Percentiles rank a stretch among this genome's conserved stretches.
Evolutionary conservation across 2,888 invertebrate species (phyloP).

Genomic region (Lepidocyrtoides sp.): DNA sequence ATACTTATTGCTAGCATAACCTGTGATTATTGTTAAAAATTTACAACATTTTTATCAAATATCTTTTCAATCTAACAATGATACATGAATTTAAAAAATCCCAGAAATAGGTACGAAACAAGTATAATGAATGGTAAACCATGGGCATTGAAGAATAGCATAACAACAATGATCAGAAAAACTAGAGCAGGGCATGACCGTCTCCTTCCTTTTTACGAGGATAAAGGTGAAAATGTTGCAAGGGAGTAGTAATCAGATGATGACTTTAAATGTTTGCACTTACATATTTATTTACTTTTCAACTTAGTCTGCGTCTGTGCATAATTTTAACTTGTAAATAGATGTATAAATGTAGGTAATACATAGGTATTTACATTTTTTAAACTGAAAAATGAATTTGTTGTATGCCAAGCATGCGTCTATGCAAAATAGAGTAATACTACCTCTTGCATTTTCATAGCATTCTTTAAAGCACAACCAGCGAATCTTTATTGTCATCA

Average conservation of each 20-base stretch:
- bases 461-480: constrained; percentile 23
- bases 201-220: constrained; percentile 61
- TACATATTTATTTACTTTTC: constrained; percentile 10
- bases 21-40: constrained; percentile 25
- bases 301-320: too few species aligned
- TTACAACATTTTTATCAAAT: background rate
- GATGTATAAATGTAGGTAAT: constrained; percentile 57
- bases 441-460: constrained; percentile 4
- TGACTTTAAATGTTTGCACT: constrained; percentile 33
- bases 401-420: too few species aligned
- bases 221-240: constrained; percentile 52
- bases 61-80: constrained; percentile 27
- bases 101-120: background rate
- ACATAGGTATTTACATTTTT: background rate
- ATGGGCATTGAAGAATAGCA: background rate
- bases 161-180: constrained; percentile 43
- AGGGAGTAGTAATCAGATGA: constrained; percentile 15
- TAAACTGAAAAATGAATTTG: constrained; percentile 12
- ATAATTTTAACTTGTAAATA: too few species aligned
- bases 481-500: constrained; percentile 33
- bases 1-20: constrained; percentile 32
- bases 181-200: constrained; percentile 74
- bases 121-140: too few species aligned
- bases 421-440: background rate
- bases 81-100: background rate